Conservation (phyloP, 2,888 invertebrate species). For the Buathra laborator region DNA sequence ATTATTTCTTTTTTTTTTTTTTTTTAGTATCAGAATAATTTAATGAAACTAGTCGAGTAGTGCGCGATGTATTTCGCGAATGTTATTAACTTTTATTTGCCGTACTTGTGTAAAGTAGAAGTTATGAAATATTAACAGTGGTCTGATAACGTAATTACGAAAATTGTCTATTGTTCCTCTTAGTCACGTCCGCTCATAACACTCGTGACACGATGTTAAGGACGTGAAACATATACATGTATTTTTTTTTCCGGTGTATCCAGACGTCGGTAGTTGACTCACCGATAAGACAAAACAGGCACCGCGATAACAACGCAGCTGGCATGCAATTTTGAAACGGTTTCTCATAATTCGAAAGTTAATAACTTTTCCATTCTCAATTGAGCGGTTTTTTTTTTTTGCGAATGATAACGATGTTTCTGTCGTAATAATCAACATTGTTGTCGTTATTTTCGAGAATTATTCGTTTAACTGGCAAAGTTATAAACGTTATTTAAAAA, state of each 20-base stretch:
- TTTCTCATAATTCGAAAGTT: not conserved
- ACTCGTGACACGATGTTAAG: not conserved
- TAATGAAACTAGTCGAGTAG: not conserved
- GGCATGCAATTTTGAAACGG: not conserved
- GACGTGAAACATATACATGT: not conserved
- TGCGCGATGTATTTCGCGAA: not conserved
- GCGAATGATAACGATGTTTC: not conserved
- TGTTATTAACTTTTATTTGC: not conserved
- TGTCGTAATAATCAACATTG: too few species aligned
- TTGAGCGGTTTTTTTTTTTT: not conserved
- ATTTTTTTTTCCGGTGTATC: not conserved
- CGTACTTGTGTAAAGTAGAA: not conserved
- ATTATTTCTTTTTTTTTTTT: not conserved
- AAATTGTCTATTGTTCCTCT: constrained; percentile 4
- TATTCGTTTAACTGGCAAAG: too few species aligned
- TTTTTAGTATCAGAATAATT: not conserved
- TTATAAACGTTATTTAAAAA: too few species aligned
- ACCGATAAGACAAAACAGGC: constrained; percentile 12
- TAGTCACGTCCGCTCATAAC: constrained; percentile 6
- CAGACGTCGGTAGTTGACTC: constrained; percentile 16
- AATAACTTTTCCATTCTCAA: not conserved
- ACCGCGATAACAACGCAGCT: not conserved
- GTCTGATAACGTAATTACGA: not conserved
- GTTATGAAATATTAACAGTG: not conserved
- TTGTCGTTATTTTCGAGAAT: too few species aligned